Conservation (phyloP, 2,797 vertebrate species). For the Bufotes viridis region DNA sequence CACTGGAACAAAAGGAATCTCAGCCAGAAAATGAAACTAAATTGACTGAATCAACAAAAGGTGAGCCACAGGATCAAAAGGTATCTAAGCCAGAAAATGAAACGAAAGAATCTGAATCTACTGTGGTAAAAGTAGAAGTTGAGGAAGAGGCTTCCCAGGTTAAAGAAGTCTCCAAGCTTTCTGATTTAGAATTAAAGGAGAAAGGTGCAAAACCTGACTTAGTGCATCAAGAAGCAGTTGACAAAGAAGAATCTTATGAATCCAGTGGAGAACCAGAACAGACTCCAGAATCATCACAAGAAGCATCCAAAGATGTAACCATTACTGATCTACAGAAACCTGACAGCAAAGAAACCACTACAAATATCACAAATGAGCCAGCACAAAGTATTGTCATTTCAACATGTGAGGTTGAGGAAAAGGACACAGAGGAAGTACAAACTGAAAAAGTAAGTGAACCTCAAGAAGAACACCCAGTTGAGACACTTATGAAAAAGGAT, state of each 20-base stretch:
- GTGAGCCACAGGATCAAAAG: constrained; percentile 54
- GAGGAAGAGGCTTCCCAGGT: constrained; percentile 59
- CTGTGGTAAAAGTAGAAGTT: constrained; percentile 47
- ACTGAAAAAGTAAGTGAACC: constrained; percentile 76
- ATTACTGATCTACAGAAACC: constrained; percentile 74
- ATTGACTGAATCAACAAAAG: constrained; percentile 14
- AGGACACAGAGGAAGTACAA: constrained; percentile 73
- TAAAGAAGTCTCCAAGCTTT: constrained; percentile 72
- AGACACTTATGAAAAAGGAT: constrained; percentile 67
- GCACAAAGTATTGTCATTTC: constrained; percentile 57
- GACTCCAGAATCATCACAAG: constrained; percentile 65
- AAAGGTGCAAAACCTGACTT: constrained; percentile 90
- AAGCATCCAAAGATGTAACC: constrained; percentile 52
- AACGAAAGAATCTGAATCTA: constrained; percentile 59
- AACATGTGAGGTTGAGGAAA: constrained; percentile 64
- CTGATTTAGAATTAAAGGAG: constrained; percentile 86
- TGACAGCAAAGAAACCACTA: constrained; percentile 33
- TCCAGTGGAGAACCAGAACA: constrained; percentile 80
- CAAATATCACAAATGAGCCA: constrained; percentile 60
- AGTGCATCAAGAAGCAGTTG: constrained; percentile 96
- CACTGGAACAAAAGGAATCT: constrained; percentile 56
- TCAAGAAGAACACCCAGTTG: constrained; percentile 74
- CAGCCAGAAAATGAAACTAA: constrained; percentile 62
- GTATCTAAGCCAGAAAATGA: constrained; percentile 52
- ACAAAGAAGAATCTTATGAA: constrained; percentile 97